phyloP scores from a whole-genome alignment of 2,888 invertebrate species.

The Eledone cirrhosa region DNA sequence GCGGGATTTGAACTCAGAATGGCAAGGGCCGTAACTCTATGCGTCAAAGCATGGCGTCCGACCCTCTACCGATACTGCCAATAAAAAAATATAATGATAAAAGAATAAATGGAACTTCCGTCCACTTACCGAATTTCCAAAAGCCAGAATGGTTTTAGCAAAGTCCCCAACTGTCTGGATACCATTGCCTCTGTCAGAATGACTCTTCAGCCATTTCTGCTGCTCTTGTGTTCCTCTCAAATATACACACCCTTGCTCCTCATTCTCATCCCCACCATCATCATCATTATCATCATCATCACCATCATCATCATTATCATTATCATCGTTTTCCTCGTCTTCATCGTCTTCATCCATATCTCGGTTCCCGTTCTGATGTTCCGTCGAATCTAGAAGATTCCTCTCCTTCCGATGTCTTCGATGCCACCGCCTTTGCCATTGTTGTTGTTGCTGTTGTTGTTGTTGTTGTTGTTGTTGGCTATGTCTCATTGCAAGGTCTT shows the following conservation, averaged over 20 bases:
- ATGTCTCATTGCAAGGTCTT: conserved; percentile 58
- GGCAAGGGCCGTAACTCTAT: too few species aligned
- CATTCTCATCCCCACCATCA: not conserved
- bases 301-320: not conserved
- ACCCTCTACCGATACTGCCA: too few species aligned
- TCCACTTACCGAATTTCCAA: conserved; percentile 49
- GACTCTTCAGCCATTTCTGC: conserved; percentile 32
- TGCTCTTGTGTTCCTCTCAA: conserved; percentile 16
- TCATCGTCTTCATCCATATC: not conserved
- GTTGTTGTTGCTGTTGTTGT: too few species aligned
- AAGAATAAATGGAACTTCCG: not conserved
- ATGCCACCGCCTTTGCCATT: not conserved
- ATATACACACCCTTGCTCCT: conserved; percentile 30
- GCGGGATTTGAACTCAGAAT: too few species aligned
- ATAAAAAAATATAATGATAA: too few species aligned
- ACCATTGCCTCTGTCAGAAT: conserved; percentile 32
- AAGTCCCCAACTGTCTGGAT: conserved; percentile 64
- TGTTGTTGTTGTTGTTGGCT: too few species aligned
- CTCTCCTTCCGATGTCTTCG: not conserved
- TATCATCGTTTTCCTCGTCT: not conserved
- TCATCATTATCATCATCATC: conserved; percentile 32
- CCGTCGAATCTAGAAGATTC: not conserved
- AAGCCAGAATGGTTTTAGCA: conserved; percentile 60
- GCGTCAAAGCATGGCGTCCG: too few species aligned
- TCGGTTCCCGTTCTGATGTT: conserved; percentile 28